Evolutionary conservation across 1,140 invertebrate species (phyloP).

Genomic region (Protaetia brevitarsis): DNA sequence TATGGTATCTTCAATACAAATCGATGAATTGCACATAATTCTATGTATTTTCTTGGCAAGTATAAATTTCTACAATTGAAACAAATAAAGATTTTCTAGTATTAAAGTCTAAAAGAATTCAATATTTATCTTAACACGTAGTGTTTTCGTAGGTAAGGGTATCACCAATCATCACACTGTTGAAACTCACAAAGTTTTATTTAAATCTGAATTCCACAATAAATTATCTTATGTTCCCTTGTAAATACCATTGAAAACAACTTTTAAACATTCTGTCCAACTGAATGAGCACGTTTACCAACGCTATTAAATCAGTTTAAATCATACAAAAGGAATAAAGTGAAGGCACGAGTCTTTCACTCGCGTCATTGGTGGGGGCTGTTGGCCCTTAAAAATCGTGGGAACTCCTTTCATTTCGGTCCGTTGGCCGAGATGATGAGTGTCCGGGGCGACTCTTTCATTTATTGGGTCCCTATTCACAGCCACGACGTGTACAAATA

Average conservation of each 20-base stretch:
- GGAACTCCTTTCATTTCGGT: neutral
- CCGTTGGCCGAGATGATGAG: neutral
- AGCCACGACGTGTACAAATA: neutral
- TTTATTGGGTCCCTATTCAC: constrained; percentile 4
- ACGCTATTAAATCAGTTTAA: neutral
- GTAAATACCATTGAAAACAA: constrained; percentile 2
- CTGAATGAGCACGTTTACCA: neutral
- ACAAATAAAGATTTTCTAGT: too few species aligned
- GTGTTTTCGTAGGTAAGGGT: too few species aligned
- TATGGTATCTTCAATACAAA: too few species aligned
- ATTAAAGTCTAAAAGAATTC: too few species aligned
- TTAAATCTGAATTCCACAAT: too few species aligned
- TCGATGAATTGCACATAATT: too few species aligned
- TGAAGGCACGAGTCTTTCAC: neutral
- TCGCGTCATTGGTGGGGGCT: neutral
- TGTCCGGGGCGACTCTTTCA: neutral
- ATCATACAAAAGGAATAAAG: neutral
- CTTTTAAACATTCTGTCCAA: neutral
- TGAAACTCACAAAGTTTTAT: too few species aligned
- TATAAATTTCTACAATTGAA: too few species aligned
- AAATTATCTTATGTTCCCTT: too few species aligned
- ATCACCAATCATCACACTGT: too few species aligned
- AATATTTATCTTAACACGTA: too few species aligned
- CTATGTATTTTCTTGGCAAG: too few species aligned
- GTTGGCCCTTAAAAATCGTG: neutral